Evolutionary conservation across 1,140 invertebrate genomes (phyloP).

Genomic region (Drosophila erecta): DNA sequence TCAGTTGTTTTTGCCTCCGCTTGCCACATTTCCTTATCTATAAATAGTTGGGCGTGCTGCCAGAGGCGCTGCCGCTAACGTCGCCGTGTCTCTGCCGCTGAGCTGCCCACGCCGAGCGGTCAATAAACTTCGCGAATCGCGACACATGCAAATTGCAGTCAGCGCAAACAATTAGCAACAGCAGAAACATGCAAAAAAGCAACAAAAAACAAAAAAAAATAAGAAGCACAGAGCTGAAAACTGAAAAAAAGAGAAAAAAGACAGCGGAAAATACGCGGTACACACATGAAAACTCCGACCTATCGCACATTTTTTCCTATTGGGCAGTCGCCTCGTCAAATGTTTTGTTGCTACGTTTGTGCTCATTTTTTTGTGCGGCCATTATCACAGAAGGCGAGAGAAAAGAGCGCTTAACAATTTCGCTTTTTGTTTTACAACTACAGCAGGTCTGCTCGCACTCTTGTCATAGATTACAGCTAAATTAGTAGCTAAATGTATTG

Average conservation of each 20-base stretch:
- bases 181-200: conserved; percentile 61
- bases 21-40: conserved; percentile 82
- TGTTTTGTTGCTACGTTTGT: conserved; percentile 39
- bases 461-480: neutral
- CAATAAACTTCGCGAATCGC: conserved; percentile 73
- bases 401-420: conserved; percentile 64
- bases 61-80: conserved; percentile 12
- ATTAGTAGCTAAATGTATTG: neutral
- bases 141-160: conserved; percentile 80
- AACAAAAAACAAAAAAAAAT: conserved; percentile 46
- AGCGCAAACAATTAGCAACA: conserved; percentile 50
- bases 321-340: conserved; percentile 60
- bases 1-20: conserved; percentile 48
- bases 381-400: conserved; percentile 62
- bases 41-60: conserved; percentile 74
- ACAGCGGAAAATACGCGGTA: conserved; percentile 19
- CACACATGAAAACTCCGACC: conserved; percentile 63
- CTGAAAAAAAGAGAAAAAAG: conserved; percentile 43
- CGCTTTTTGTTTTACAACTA: conserved; percentile 63
- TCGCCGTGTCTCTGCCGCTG: conserved; percentile 10
- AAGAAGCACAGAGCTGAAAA: conserved; percentile 27
- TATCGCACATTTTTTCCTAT: conserved; percentile 80
- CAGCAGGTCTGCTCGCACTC: conserved; percentile 17
- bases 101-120: conserved; percentile 73
- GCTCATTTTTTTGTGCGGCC: conserved; percentile 26